Evolutionary conservation across 2,888 invertebrate genomes (phyloP), one percentile per base, ranked within the genome.

Genomic region (Elgonia sp.): DNA sequence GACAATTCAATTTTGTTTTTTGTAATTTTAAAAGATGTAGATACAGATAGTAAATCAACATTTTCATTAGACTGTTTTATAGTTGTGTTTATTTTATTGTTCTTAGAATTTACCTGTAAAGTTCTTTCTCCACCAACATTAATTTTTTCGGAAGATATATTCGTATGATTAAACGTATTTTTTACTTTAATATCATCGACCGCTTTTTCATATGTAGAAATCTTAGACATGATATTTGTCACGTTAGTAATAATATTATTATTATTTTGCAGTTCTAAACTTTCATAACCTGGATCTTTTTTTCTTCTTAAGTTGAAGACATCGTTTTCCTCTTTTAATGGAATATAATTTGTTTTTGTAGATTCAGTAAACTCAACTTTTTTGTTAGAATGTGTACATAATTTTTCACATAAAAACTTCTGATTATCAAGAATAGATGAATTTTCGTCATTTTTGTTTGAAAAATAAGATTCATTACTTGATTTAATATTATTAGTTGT

Each of bases 261-360:
- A 62, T 37, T 62, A 12, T 62, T 62, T 62, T 29, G 62, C 9
- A 62, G 62, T 62, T 62, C 10, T 62, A 37, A 37, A 29, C 29
- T 62, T 29, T 37, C 62, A 12, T 12, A 37, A 5, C 29, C 37
- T 16, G 21, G 62, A 62, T 62, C 29, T 62, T 29, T 14, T 37
- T 18, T 18, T 55, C 14, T 37, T 62, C 14, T 29, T 46, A 7
- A 46, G 7, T 46, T 46, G 10, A 7, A 12, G 8, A 46, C 46
- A 46, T 46, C 14, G 14, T 10, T 46, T 46, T 46, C 14, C 14
- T 46, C 5, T 46, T 46, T 14, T 46, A 46, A 46, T 53, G 6
- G 16, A 53, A 53, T 46, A 46, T 16, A 46, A 46, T 46, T 46
- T 46, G 7, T 46, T 53, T 53, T 53, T n/a, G 53, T n/a, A 53